Conservation (phyloP, 2,888 invertebrate species). For the Caenorhabditis japonica region DNA sequence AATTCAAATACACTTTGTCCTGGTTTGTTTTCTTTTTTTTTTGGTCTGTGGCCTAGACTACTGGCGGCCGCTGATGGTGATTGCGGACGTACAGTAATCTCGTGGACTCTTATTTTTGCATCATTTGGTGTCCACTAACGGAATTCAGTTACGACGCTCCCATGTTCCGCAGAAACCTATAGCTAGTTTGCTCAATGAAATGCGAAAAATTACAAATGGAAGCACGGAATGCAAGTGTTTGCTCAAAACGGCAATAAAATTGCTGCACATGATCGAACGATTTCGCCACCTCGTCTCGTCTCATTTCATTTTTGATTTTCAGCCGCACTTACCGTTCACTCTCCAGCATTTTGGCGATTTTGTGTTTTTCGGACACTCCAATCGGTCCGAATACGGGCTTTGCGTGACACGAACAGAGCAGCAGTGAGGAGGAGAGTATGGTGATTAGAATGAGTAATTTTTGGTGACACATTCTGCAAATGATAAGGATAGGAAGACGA, state of each 20-base stretch:
- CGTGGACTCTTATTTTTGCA: too few relatives aligned
- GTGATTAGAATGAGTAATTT: slow-evolving; percentile 26
- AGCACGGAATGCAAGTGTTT: slow-evolving; percentile 37
- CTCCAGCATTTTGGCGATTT: slow-evolving; percentile 22
- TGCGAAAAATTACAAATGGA: too few relatives aligned
- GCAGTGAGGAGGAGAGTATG: slow-evolving; percentile 14
- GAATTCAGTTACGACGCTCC: too few relatives aligned
- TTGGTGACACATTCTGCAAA: not conserved
- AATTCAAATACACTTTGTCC: slow-evolving; percentile 18
- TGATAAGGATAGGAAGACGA: not conserved
- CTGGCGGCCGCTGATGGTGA: not conserved
- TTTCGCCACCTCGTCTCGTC: too few relatives aligned
- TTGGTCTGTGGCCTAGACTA: slow-evolving; percentile 18
- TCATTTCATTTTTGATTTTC: not conserved
- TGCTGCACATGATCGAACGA: slow-evolving; percentile 43
- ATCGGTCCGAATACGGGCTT: slow-evolving; percentile 45
- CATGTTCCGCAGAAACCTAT: too few relatives aligned
- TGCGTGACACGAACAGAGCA: too few relatives aligned
- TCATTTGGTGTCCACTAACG: too few relatives aligned
- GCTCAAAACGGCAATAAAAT: slow-evolving; percentile 43
- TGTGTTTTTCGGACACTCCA: slow-evolving; percentile 37
- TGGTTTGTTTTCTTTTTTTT: slow-evolving; percentile 15
- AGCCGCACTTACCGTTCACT: slow-evolving; percentile 38
- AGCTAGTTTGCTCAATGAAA: too few relatives aligned
- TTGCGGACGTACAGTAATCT: too few relatives aligned